These are phyloP conservation scores for Atrina japonica DNA, from an alignment of 2,888 invertebrate species.

Conservation along the genomic window DNA sequence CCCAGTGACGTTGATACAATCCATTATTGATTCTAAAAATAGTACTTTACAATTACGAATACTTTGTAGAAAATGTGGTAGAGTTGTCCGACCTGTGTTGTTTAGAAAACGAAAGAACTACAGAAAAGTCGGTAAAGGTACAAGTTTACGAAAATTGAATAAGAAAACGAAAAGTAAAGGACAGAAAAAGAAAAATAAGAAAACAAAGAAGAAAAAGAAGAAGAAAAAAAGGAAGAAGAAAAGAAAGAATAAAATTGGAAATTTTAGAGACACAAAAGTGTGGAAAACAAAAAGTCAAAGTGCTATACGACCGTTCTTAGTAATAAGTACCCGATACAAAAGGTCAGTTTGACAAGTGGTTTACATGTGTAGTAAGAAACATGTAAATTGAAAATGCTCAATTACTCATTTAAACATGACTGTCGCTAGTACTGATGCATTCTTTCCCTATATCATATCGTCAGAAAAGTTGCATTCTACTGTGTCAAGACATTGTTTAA, in stretches of 20 bases:
- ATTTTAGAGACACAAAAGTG: too few species aligned
- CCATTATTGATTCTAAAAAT: constrained; percentile 35
- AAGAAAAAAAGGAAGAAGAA: constrained; percentile 8
- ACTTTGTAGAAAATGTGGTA: constrained; percentile 35
- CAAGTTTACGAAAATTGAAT: neutral
- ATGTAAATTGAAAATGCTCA: too few species aligned
- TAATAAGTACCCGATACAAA: constrained; percentile 38
- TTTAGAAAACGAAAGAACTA: constrained; percentile 7
- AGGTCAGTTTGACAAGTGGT: too few species aligned
- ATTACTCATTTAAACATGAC: too few species aligned
- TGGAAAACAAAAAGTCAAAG: too few species aligned
- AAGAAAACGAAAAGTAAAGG: constrained; percentile 4
- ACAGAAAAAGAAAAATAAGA: constrained; percentile 5
- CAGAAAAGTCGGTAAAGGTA: constrained; percentile 11
- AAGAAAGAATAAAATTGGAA: constrained; percentile 8
- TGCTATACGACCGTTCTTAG: constrained; percentile 32
- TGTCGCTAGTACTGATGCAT: too few species aligned
- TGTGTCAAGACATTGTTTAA: too few species aligned
- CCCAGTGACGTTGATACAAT: constrained; percentile 42
- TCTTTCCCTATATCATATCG: too few species aligned
- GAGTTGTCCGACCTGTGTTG: constrained; percentile 36
- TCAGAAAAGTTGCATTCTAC: too few species aligned
- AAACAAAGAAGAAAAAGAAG: neutral
- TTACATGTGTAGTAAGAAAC: too few species aligned
- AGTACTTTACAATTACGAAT: constrained; percentile 29